Evolutionary conservation across 30 jellyfish, hydroid and myxozoan genomes (phyloP).

Genomic region (Chrysaora quinquecirrha): DNA sequence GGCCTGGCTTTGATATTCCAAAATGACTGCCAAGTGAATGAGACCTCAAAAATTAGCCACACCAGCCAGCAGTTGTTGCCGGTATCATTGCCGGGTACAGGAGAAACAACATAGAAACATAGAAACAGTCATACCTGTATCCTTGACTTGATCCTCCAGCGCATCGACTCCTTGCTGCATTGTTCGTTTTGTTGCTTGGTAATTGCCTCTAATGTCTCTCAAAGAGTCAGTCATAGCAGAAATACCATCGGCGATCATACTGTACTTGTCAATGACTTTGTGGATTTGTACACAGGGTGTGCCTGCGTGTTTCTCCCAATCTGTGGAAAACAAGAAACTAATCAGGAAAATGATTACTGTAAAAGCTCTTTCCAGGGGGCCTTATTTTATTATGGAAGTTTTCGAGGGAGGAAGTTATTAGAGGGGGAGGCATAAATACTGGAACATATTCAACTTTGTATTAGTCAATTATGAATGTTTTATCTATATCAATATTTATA

Average conservation of each 20-base stretch:
- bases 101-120: too few species aligned
- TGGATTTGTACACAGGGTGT: constrained; percentile 20
- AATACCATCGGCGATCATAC: constrained; percentile 24
- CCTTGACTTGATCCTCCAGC: neutral
- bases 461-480: too few species aligned
- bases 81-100: too few species aligned
- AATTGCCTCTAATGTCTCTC: constrained; percentile 15
- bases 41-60: too few species aligned
- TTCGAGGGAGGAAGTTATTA: too few species aligned
- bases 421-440: too few species aligned
- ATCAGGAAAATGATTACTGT: neutral
- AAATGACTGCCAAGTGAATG: too few species aligned
- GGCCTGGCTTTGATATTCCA: too few species aligned
- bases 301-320: constrained; percentile 36
- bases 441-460: too few species aligned
- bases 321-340: neutral
- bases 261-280: constrained; percentile 29
- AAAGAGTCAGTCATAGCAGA: neutral
- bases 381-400: too few species aligned
- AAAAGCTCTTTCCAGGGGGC: neutral
- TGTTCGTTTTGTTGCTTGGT: constrained; percentile 18
- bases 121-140: constrained; percentile 20
- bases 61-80: too few species aligned
- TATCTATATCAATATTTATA: too few species aligned
- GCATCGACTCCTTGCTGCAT: constrained; percentile 8